Base-by-base conservation (phyloP, 2,113 vertebrate species). In the Clarias macrocephalus region DNA sequence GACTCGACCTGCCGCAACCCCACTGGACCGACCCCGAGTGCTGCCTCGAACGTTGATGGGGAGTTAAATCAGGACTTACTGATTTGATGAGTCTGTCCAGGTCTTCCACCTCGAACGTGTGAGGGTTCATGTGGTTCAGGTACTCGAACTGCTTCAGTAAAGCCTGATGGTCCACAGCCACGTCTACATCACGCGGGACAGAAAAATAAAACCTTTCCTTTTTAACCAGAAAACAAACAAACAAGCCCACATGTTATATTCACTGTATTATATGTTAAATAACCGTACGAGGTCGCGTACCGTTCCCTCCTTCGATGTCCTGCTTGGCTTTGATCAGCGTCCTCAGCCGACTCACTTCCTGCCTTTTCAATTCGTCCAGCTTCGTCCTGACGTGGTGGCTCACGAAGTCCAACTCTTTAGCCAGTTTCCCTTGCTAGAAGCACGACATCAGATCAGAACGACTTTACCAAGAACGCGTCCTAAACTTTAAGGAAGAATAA, bases 131-230 rank as follows among this genome's bases (percentile, higher is more conserved):
- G 91, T 99, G 98, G 92, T 99, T 99, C 89, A 99, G 92, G 88
- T 99, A 97, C 88, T 99, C 97, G 92, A 99, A 99, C 92, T 99
- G 98, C 92, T 98, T 98, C 62, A 99, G 93, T 84, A 99, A 94
- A 90, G 95, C 94, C 84, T 99, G 97, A 92, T 99, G 97, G 89
- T 99, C 97, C 90, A 99, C 93, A 13, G 93, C 93, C 23, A 94
- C 93, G 56, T 93, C 95, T 96, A 42, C 54, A 79, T 60, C 21
- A 73, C 21, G 2, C 21, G 15, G 65, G 16, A 80, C 15, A 79
- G 18, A 11, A 28, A 19, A 16, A 48, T 72, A 12, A n/a, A 28
- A 5, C 18, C 18, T 19, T 18, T 59, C 16, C 15, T 16, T 18
- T 19, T 59, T 60, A 60, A 60, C 16, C 59, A 60, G 59, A 18